Percentiles rank a stretch among this genome's conserved stretches.
These are phyloP conservation scores for Stomorhina lunata DNA, from an alignment of 2,888 invertebrate genomes.

Conservation along the genomic window DNA sequence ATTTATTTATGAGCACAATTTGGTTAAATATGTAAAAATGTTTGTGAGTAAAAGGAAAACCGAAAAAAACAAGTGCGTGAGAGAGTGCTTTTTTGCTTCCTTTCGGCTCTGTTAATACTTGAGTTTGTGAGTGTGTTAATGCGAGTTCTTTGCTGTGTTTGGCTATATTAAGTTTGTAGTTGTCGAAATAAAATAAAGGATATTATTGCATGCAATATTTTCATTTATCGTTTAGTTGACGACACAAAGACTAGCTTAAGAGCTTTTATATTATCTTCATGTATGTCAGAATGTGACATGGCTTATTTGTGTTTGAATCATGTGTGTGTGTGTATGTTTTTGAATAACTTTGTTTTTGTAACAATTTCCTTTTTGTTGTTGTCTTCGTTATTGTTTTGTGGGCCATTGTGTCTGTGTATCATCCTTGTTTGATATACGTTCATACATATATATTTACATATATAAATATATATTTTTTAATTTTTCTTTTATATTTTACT, in stretches of 20 bases:
- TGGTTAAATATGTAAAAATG: background rate
- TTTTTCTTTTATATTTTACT: background rate
- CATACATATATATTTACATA: background rate
- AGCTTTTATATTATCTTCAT: conserved; percentile 24
- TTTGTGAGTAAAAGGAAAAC: background rate
- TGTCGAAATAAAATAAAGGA: conserved; percentile 28
- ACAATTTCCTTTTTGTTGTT: background rate
- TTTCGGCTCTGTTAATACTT: too few relatives aligned
- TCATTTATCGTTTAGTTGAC: conserved; percentile 44
- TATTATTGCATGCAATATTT: conserved; percentile 35
- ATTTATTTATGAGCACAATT: background rate
- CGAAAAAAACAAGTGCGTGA: background rate
- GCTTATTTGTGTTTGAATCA: background rate
- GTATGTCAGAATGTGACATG: background rate
- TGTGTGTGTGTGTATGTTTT: background rate
- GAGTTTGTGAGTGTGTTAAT: background rate
- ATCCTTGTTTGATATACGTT: too few relatives aligned
- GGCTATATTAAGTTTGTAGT: background rate
- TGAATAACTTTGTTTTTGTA: conserved; percentile 2
- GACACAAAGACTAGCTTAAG: conserved; percentile 52
- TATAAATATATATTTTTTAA: background rate
- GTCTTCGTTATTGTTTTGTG: background rate
- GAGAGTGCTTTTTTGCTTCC: background rate
- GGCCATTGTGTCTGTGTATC: conserved; percentile 14
- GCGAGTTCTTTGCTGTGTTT: background rate